Base-by-base conservation (phyloP, 92 coral and sea anemone species). In the Heliopora coerulea region DNA sequence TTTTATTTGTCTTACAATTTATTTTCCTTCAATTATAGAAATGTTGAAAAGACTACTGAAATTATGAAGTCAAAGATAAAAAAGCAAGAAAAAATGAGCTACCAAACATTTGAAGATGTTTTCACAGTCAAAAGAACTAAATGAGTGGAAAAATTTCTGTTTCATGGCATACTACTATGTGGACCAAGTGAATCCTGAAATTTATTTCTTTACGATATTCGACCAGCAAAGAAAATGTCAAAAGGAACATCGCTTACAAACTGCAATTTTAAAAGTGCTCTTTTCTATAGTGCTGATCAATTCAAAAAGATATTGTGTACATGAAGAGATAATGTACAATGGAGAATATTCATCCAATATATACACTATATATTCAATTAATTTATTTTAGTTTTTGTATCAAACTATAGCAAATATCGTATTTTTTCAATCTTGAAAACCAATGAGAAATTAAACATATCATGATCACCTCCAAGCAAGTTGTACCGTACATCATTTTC, bases 21-120 rank as follows among this genome's bases (percentile, higher is more conserved):
- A 58, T 58, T 58, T 58, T 18, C 31, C 25, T 58, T 58, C 64
- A 58, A 27, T 58, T 58, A 58, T 56, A 54, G 62, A n/a, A 58
- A 58, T 58, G 31, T 58, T 8, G 33, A 58, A 58, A 58, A 56
- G 13, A 56, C 64, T 58, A 58, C 27, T 58, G 64, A 58, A 26
- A 27, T 50, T 50, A 50, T n/a, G n/a, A n/a, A n/a, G n/a, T n/a
- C n/a, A n/a, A n/a, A n/a, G n/a, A n/a, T n/a, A n/a, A n/a, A n/a
- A 3, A 3, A 11, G n/a, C 21, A 18, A 12, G 34, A 58, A 58
- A 8, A 58, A 26, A 10, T 5, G 26, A 17, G 25, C 26, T 58
- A 58, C 3, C 18, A 18, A 58, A 5, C 26, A 10, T 37, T 48
- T 48, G 54, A 48, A 48, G 54, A 48, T 6, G 54, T 48, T 48